phyloP scores from a whole-genome alignment of 2,888 invertebrate genomes.

The Scrobipalpa costella region DNA sequence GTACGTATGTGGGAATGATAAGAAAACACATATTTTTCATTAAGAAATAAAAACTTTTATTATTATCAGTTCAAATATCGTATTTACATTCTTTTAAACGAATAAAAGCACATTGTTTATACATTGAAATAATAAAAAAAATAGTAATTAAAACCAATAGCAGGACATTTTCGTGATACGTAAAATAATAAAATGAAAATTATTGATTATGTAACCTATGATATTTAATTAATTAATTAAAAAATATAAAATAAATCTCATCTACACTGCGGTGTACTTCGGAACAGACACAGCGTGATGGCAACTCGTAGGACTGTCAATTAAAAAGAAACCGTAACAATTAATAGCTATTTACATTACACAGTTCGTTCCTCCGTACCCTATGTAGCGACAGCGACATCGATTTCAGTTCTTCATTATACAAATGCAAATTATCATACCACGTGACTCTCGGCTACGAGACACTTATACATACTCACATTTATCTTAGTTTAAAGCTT shows the following conservation, averaged over 20 bases:
- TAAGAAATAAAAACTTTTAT: slow-evolving; percentile 81
- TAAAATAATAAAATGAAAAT: slow-evolving; percentile 57
- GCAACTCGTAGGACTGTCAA: slow-evolving; percentile 63
- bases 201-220: slow-evolving; percentile 52
- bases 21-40: slow-evolving; percentile 59
- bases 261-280: slow-evolving; percentile 42
- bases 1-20: slow-evolving; percentile 18
- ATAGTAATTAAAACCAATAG: slow-evolving; percentile 57
- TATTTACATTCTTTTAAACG: slow-evolving; percentile 80
- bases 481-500: slow-evolving; percentile 10
- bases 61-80: slow-evolving; percentile 83
- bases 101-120: slow-evolving; percentile 78
- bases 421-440: slow-evolving; percentile 56
- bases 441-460: background rate
- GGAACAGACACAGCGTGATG: slow-evolving; percentile 55
- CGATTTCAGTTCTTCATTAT: slow-evolving; percentile 49
- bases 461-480: slow-evolving; percentile 2
- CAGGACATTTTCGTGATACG: slow-evolving; percentile 59
- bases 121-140: slow-evolving; percentile 60
- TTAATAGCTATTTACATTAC: slow-evolving; percentile 50
- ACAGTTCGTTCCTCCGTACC: slow-evolving; percentile 46
- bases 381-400: slow-evolving; percentile 36
- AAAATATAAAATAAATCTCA: slow-evolving; percentile 64
- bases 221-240: slow-evolving; percentile 33
- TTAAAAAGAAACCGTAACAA: slow-evolving; percentile 50